Percentiles rank a stretch among this genome's conserved stretches.
phyloP scores from a whole-genome alignment of 2,888 invertebrate genomes.

The Phorcus lineatus region DNA sequence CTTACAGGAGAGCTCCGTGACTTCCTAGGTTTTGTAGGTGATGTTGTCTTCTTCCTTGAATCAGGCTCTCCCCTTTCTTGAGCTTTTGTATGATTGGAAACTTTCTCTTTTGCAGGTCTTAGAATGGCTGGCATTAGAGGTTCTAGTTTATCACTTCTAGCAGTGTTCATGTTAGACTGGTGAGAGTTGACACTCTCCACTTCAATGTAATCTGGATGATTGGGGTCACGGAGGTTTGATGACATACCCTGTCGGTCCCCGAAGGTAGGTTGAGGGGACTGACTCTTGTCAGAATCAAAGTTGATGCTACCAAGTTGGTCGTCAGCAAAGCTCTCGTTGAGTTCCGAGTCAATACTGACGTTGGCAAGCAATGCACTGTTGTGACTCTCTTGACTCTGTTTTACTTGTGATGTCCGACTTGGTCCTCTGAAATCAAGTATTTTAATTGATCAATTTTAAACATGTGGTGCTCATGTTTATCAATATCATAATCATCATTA shows the following conservation, averaged over 20 bases:
- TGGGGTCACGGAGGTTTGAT: conserved; percentile 41
- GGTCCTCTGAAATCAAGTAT: not conserved
- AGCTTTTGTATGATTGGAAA: conserved; percentile 81
- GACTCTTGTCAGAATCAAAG: conserved; percentile 6
- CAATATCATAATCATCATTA: no score
- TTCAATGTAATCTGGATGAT: conserved; percentile 56
- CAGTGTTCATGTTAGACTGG: not conserved
- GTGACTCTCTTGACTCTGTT: conserved; percentile 30
- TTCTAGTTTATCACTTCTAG: conserved; percentile 17
- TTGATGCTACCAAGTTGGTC: conserved; percentile 44
- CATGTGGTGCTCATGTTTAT: no score
- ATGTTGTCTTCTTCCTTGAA: conserved; percentile 41
- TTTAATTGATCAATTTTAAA: no score
- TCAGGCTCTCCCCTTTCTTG: conserved; percentile 80
- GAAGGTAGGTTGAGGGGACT: conserved; percentile 27
- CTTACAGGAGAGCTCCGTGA: conserved; percentile 24
- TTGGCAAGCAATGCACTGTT: conserved; percentile 60
- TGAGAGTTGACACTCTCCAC: conserved; percentile 55
- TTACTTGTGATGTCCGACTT: not conserved
- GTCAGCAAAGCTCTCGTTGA: conserved; percentile 56
- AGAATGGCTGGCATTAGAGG: conserved; percentile 79
- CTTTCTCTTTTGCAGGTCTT: conserved; percentile 81
- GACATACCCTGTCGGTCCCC: conserved; percentile 22
- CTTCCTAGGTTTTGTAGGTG: conserved; percentile 51
- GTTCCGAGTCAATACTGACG: conserved; percentile 68